These are phyloP conservation scores for Fregetta grallaria DNA, from an alignment of 2,113 vertebrate species.

Conservation along the genomic window DNA sequence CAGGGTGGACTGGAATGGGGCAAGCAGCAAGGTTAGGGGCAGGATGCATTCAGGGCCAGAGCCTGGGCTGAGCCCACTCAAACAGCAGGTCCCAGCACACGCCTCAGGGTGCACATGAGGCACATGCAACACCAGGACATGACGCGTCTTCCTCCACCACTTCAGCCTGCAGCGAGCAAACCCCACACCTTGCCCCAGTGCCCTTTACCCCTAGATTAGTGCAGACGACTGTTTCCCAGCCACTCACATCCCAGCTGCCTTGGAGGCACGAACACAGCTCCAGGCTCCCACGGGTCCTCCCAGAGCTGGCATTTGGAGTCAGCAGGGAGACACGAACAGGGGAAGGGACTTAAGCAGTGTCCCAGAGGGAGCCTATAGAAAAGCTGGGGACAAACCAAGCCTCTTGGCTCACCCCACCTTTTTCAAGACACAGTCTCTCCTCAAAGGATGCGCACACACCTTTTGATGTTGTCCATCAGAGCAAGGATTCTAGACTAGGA, in stretches of 20 bases:
- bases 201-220: neutral
- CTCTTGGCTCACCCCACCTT: neutral
- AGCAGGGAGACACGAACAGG: neutral
- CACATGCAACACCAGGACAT: too few relatives aligned
- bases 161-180: neutral
- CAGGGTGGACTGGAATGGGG: conserved; percentile 82
- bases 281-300: neutral
- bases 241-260: neutral
- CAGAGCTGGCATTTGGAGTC: neutral
- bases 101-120: rapidly evolving
- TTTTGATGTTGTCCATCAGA: neutral
- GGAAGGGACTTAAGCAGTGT: neutral
- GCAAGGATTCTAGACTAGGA: neutral
- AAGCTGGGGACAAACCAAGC: neutral
- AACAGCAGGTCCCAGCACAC: neutral
- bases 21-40: neutral
- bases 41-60: neutral
- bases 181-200: neutral
- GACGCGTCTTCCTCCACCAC: rapidly evolving
- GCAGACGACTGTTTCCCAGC: neutral
- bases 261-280: neutral
- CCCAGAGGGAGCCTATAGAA: neutral
- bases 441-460: rapidly evolving
- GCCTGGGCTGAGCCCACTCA: neutral
- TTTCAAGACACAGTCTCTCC: neutral